Evolutionary conservation across 2,888 invertebrate genomes (phyloP), one percentile per base, ranked within the genome.

Genomic region (Chaetogeoica ovagalla): DNA sequence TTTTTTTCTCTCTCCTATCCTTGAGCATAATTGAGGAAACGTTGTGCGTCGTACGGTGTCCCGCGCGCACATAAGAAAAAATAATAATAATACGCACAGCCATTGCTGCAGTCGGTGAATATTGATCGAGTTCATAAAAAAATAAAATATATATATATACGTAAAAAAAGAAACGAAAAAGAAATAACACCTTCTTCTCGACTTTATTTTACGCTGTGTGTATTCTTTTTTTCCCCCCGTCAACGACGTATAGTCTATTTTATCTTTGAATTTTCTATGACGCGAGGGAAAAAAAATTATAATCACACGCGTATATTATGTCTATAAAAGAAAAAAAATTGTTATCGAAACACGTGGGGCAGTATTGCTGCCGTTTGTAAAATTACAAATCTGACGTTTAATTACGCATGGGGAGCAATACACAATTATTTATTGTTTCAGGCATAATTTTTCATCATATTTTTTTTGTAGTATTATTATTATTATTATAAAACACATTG

Each of bases 1-100:
- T 77, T 60, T 63, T 62, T 43, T 59, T 59, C 23, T 48, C 17
- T 76, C 43, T 43, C 9, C 30, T 30, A 69, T 77, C 60, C 60
- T 77, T 7, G 52, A 62, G 77, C 77, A 55, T 77, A 77, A 77
- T 77, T 77, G 68, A 69, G 69, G 60, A 69, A 77, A 13, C 69
- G 48, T 62, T 60, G 68, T 6, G 57, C 9, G 4, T 19, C 19
- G 52, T 21, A 39, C 23, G 68, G 55, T 68, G n/a, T n/a, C n/a
- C n/a, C n/a, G n/a, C n/a, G 60, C 23, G 52, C 69, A 60, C 11
- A 60, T 77, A 60, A 69, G 59, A 77, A 77, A 77, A 55, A 55
- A 69, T 30, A 30, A 30, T 30, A 74, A 69, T 77, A 77, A 77
- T 77, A 77, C 37, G 30, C 68, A 60, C 52, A 37, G 37, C 76